Evolutionary conservation across 1,140 invertebrate genomes (phyloP).

Genomic region (Tenebrio molitor): DNA sequence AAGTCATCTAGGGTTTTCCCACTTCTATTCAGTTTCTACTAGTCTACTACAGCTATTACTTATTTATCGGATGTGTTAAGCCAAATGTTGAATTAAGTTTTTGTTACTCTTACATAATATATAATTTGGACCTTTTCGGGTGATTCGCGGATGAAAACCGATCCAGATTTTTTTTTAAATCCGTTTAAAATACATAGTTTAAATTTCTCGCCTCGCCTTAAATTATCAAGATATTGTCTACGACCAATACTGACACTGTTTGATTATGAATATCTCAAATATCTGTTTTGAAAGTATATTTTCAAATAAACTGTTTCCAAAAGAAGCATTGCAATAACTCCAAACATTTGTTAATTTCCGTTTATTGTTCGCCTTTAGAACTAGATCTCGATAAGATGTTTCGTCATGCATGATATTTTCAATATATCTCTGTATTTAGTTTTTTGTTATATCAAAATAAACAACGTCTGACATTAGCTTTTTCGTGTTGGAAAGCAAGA

Average conservation of each 20-base stretch:
- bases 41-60: too few relatives aligned
- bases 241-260: not conserved
- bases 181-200: too few relatives aligned
- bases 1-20: conserved; percentile 6
- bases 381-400: conserved; percentile 28
- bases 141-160: too few relatives aligned
- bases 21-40: conserved; percentile 42
- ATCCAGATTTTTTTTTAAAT: too few relatives aligned
- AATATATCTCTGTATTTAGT: conserved; percentile 26
- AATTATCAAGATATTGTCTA: not conserved
- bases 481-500: too few relatives aligned
- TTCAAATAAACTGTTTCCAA: not conserved
- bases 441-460: conserved; percentile 19
- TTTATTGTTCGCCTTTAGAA: conserved; percentile 14
- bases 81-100: conserved; percentile 23
- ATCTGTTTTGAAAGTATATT: not conserved
- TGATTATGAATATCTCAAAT: too few relatives aligned
- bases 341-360: too few relatives aligned
- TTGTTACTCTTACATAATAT: conserved; percentile 25
- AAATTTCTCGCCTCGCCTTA: too few relatives aligned
- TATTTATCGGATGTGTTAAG: too few relatives aligned
- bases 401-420: conserved; percentile 24
- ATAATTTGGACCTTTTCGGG: not conserved
- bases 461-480: not conserved
- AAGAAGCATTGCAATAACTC: too few relatives aligned